Evolutionary conservation across 1,140 invertebrate genomes (phyloP), one percentile per base, ranked within the genome.

Genomic region (Drosophila orosa): DNA sequence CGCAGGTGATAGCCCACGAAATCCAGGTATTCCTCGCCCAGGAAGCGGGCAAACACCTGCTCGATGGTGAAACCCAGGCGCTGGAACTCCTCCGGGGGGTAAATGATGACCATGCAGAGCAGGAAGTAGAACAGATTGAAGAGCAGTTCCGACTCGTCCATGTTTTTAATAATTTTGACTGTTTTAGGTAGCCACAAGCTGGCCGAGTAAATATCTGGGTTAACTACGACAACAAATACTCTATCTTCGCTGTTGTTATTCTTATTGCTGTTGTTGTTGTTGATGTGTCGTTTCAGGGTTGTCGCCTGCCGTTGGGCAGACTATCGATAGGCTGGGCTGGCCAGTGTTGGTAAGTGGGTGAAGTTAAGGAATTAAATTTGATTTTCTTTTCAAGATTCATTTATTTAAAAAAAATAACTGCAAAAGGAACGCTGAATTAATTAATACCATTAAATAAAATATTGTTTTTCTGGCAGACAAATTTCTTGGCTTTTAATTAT

Each of bases 1-100:
- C 93, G 94, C 65, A 96, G 94, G 78, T 97, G 96, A 91, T 96
- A 96, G 29, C 94, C 92, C 40, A 96, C 92, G 80, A 97, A 96
- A 80, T 94, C 92, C 48, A 94, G 92, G 81, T 94, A 94, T 92
- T 96, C 95, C 35, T 94, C 95, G 2, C 95, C 95, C 27, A 97
- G 92, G 71, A 93, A 94, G 33, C 86, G 92, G 4, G 94, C 92
- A 78, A 96, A 96, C 44, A 96, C 60, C 75, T 93, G 93, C 71
- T 95, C 93, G 48, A 96, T 94, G 0, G 96, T 96, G 58, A 97
- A 92, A 5, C 96, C 96, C 48, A 95, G 94, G 8, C 95, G 94
- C 15, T 95, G 93, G 77, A 96, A 96, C 92, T 96, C 96, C 13
- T 93, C 94, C 0, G 96, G 96, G 24, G 95, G 96, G 92, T 96